Evolutionary conservation across 35 echinoderm and acorn worm species (phyloP).

Genomic region (Heliocidaris erythrogramma): DNA sequence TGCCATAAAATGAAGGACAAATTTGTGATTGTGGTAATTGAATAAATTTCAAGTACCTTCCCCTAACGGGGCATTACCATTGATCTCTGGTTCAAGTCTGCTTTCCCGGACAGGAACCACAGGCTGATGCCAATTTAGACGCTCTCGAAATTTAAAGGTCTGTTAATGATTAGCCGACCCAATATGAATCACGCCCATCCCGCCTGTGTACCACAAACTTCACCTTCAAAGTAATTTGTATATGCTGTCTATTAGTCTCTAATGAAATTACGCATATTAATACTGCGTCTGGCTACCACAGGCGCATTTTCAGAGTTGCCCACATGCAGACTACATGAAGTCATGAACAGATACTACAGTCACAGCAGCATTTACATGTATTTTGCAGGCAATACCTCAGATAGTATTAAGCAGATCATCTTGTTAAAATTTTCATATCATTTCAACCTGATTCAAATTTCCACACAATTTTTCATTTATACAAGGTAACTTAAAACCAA

Average conservation of each 20-base stretch:
- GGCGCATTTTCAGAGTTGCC: not conserved
- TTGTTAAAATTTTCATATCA: no score
- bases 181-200: constrained; percentile 2
- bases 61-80: not conserved
- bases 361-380: no score
- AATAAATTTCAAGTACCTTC: constrained; percentile 4
- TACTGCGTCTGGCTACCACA: not conserved
- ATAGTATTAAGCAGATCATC: no score
- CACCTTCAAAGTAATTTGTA: not conserved
- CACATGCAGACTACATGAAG: not conserved
- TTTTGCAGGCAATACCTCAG: no score
- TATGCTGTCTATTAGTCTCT: not conserved
- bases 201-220: not conserved
- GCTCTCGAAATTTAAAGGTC: not conserved
- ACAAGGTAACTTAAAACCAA: no score
- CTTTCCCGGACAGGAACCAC: not conserved
- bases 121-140: not conserved
- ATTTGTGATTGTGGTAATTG: not conserved
- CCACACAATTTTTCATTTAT: no score
- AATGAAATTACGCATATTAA: not conserved
- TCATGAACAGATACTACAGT: no score
- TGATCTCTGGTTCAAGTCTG: not conserved
- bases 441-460: no score
- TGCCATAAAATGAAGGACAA: not conserved
- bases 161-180: constrained; percentile 3